phyloP scores from a whole-genome alignment of 2,113 vertebrate genomes.

The Morone chrysops region DNA sequence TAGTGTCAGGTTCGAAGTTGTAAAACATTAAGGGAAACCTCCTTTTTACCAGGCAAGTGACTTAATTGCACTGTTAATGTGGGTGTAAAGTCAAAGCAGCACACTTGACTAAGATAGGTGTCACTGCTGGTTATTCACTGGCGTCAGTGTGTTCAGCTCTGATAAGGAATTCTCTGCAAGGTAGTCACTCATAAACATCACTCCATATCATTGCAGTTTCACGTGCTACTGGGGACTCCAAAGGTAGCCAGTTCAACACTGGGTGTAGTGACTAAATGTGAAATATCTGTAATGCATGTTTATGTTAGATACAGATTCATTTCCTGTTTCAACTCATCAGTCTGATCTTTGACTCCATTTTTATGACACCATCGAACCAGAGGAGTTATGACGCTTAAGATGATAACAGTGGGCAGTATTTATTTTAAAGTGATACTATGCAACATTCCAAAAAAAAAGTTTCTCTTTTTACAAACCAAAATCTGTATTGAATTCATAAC shows the following conservation, averaged over 20 bases:
- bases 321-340: neutral
- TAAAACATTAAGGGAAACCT: neutral
- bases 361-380: neutral
- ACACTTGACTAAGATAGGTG: neutral
- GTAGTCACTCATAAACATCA: neutral
- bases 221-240: neutral
- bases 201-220: neutral
- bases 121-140: neutral
- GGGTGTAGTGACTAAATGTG: neutral
- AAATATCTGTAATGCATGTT: neutral
- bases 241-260: neutral
- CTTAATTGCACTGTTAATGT: neutral
- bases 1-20: neutral
- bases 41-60: neutral
- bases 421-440: neutral
- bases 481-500: neutral
- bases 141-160: conserved; percentile 19
- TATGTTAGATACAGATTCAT: neutral
- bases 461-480: no score
- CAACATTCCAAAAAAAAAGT: neutral
- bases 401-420: neutral
- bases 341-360: conserved; percentile 1
- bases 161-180: conserved; percentile 35
- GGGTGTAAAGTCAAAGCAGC: neutral
- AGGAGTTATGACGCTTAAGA: neutral